Evolutionary conservation across 2,113 vertebrate species (phyloP).

Genomic region (Daboia siamensis): DNA sequence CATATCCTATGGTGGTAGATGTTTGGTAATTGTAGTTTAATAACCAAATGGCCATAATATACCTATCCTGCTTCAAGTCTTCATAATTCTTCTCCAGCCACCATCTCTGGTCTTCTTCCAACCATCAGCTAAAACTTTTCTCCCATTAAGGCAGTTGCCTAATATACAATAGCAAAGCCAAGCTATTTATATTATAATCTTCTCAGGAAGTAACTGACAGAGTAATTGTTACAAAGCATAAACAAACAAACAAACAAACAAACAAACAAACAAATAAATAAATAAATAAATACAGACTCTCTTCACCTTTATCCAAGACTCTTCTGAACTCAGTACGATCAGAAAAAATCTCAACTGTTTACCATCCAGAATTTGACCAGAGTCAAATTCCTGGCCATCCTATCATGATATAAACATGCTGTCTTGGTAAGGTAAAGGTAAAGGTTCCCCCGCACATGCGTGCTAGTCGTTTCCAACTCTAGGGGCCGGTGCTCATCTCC

Average conservation of each 20-base stretch:
- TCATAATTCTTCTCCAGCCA: background rate
- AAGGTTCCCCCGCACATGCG: no score
- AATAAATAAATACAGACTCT: background rate
- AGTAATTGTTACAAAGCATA: background rate
- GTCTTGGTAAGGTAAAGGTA: no score
- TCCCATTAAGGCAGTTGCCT: background rate
- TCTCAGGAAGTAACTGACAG: background rate
- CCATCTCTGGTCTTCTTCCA: background rate
- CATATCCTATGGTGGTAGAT: background rate
- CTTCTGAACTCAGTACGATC: background rate
- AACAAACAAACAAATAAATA: background rate
- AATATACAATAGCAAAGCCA: background rate
- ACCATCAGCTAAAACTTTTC: background rate
- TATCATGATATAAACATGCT: background rate
- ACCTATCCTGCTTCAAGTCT: background rate
- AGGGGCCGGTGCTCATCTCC: no score
- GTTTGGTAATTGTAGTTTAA: background rate
- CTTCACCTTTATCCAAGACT: background rate
- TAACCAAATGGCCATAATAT: background rate
- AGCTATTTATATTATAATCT: background rate
- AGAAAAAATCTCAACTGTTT: background rate
- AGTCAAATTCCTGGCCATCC: background rate
- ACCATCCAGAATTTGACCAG: background rate
- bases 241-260: background rate
- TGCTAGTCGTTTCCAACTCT: no score